These are phyloP conservation scores for Drosophila arizonae DNA, from an alignment of 1,140 invertebrate species.

Conservation along the genomic window DNA sequence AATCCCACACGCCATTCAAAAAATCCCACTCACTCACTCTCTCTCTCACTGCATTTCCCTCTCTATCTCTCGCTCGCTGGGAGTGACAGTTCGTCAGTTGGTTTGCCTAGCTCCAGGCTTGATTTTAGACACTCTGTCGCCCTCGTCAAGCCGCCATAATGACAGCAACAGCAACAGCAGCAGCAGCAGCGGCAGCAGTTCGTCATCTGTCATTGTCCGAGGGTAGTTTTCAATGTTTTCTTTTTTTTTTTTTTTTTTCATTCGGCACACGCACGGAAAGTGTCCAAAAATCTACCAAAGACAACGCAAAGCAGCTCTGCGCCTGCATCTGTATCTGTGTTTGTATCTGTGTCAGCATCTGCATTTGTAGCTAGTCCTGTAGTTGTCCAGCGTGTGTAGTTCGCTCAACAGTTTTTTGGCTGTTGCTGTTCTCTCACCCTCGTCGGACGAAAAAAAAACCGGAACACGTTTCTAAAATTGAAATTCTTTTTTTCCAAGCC, in stretches of 20 bases:
- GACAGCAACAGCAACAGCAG: constrained; percentile 45
- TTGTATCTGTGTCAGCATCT: constrained; percentile 7
- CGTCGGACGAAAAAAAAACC: constrained; percentile 25
- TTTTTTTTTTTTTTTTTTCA: background rate
- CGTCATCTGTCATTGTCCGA: constrained; percentile 74
- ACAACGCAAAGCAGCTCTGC: constrained; percentile 69
- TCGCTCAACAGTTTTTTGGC: constrained; percentile 18
- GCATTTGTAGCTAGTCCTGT: constrained; percentile 1
- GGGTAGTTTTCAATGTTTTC: constrained; percentile 52
- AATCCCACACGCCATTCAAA: constrained; percentile 60
- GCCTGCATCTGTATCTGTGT: constrained; percentile 21
- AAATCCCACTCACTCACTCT: constrained; percentile 53
- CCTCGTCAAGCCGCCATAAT: constrained; percentile 59
- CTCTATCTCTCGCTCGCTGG: constrained; percentile 41
- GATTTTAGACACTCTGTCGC: constrained; percentile 72
- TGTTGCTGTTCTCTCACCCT: constrained; percentile 37
- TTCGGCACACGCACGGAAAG: constrained; percentile 55
- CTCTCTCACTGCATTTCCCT: background rate
- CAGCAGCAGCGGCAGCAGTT: constrained; percentile 1
- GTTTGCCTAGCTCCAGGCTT: constrained; percentile 30
- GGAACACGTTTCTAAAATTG: constrained; percentile 79
- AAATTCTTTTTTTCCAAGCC: constrained; percentile 67
- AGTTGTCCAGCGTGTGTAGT: constrained; percentile 23
- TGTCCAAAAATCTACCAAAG: constrained; percentile 72
- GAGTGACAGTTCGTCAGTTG: constrained; percentile 77